These are phyloP conservation scores for Sander lucioperca DNA, from an alignment of 2,113 vertebrate species.

Conservation along the genomic window DNA sequence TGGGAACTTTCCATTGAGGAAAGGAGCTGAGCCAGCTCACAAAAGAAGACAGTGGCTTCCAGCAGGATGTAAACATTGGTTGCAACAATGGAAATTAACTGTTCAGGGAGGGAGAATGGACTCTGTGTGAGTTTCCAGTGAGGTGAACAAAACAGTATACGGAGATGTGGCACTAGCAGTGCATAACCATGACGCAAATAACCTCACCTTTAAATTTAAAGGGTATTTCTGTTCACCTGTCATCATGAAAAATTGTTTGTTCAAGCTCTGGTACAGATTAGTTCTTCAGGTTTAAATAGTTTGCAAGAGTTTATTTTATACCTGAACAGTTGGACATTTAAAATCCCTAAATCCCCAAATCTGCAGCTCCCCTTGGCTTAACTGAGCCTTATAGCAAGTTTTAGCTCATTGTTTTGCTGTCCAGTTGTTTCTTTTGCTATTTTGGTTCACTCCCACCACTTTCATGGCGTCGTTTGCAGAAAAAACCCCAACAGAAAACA, in stretches of 20 bases:
- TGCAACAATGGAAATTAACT: conserved; percentile 42
- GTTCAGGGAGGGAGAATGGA: conserved; percentile 14
- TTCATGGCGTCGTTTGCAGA: too few species aligned
- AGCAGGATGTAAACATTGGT: conserved; percentile 32
- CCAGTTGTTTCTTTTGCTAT: background rate
- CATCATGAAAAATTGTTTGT: conserved; percentile 57
- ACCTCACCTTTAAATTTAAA: conserved; percentile 57
- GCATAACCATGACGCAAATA: conserved; percentile 36
- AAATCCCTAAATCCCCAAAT: background rate
- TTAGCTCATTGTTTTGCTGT: background rate
- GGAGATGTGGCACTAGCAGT: conserved; percentile 21
- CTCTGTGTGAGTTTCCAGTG: conserved; percentile 11
- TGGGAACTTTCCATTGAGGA: conserved; percentile 59
- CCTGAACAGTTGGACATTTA: conserved; percentile 23
- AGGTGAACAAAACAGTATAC: conserved; percentile 22
- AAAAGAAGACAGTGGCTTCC: conserved; percentile 41
- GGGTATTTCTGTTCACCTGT: conserved; percentile 36
- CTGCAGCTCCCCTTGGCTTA: background rate
- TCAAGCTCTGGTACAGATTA: conserved; percentile 26
- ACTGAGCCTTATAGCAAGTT: background rate
- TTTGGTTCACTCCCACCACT: background rate
- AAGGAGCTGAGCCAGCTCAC: conserved; percentile 33
- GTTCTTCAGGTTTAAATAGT: conserved; percentile 32
- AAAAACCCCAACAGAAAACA: too few species aligned
- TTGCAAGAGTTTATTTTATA: conserved; percentile 42